A percentile compares a stretch with the other conserved stretches of the same genome.
phyloP scores from a whole-genome alignment of 1,140 invertebrate genomes.

The Homalodisca vitripennis region DNA sequence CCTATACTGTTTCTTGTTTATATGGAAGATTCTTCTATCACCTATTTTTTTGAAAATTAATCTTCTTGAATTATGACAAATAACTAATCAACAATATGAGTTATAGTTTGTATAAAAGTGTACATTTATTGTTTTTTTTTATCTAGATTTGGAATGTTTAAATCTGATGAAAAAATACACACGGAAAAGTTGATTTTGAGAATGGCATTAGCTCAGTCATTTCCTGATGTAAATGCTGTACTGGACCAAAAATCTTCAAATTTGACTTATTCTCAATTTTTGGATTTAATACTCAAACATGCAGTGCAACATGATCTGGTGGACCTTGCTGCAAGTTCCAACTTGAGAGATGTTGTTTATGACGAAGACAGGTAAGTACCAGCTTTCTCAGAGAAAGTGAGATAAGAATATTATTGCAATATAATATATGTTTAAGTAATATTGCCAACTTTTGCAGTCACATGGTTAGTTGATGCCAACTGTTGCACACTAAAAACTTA shows the following conservation, averaged over 20 bases:
- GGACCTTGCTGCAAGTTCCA: background rate
- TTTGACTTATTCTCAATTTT: background rate
- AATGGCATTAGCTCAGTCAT: background rate
- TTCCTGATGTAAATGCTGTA: constrained; percentile 10
- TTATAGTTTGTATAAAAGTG: too few relatives aligned
- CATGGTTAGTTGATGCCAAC: background rate
- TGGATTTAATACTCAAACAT: background rate
- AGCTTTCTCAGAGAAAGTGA: too few relatives aligned
- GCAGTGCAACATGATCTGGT: background rate
- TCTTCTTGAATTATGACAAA: too few relatives aligned
- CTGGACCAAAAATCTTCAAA: background rate
- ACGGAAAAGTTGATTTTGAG: background rate
- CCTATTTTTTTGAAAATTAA: too few relatives aligned
- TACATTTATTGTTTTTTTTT: too few relatives aligned
- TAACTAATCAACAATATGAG: too few relatives aligned
- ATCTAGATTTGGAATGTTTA: background rate
- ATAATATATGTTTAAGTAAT: background rate
- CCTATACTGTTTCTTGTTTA: too few relatives aligned
- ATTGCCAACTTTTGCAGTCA: background rate
- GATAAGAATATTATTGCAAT: background rate
- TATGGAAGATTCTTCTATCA: too few relatives aligned
- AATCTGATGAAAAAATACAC: background rate
- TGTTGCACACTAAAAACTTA: too few relatives aligned
- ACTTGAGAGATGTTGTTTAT: background rate
- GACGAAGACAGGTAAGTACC: background rate